Conservation (phyloP, 2,113 vertebrate species). For the Neopipo cinnamomea region DNA sequence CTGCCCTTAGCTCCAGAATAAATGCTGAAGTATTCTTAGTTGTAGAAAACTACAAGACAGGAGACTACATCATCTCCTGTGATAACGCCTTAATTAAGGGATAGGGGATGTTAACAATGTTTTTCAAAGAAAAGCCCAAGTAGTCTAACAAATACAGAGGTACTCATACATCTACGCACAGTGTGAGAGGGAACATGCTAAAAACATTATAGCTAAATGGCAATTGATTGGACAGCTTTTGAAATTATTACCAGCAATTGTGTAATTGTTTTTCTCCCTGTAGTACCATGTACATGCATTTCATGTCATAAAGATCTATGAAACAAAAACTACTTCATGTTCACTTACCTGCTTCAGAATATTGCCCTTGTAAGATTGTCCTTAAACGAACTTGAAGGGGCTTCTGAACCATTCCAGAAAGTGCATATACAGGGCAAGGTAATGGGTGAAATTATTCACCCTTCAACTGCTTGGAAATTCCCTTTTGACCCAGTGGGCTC, state of each 20-base stretch:
- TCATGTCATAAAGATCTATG: neutral
- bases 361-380: neutral
- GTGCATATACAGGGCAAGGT: neutral
- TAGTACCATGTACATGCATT: neutral
- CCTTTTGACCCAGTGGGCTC: neutral
- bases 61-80: neutral
- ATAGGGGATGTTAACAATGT: neutral
- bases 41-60: neutral
- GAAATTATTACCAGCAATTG: neutral
- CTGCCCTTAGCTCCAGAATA: neutral
- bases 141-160: neutral
- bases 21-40: neutral
- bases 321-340: neutral
- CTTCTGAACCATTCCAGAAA: neutral
- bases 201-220: neutral
- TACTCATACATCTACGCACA: fast-evolving
- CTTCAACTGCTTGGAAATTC: neutral
- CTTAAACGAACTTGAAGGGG: neutral
- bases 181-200: neutral
- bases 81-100: neutral
- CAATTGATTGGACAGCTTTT: neutral
- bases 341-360: neutral
- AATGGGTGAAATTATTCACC: neutral
- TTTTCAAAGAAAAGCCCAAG: neutral
- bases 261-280: neutral